Percentiles rank a stretch among this genome's conserved stretches.
These are phyloP conservation scores for Ptychadena robeensis DNA, from an alignment of 2,797 vertebrate genomes.

Conservation along the genomic window DNA sequence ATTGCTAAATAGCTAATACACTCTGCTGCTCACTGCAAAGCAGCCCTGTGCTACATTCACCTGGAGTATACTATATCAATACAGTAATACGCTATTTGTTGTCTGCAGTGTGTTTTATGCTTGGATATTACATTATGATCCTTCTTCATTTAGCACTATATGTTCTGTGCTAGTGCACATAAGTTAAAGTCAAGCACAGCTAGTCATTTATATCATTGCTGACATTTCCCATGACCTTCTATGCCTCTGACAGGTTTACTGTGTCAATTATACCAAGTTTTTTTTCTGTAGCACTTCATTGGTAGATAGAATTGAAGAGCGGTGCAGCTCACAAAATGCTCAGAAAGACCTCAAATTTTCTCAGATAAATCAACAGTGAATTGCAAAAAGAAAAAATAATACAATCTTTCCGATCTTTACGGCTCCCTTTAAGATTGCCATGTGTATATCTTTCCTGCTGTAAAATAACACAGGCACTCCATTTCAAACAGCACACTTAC, in stretches of 20 bases:
- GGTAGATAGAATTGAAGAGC: slow-evolving; percentile 50
- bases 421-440: slow-evolving; percentile 36
- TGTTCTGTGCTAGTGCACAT: slow-evolving; percentile 33
- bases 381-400: slow-evolving; percentile 52
- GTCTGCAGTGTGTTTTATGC: slow-evolving; percentile 31
- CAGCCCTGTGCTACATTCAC: not conserved
- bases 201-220: slow-evolving; percentile 56
- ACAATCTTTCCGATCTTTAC: slow-evolving; percentile 53
- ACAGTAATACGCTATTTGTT: not conserved
- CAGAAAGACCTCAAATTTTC: slow-evolving; percentile 50
- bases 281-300: slow-evolving; percentile 51
- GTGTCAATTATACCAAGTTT: slow-evolving; percentile 60
- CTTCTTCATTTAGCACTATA: slow-evolving; percentile 35
- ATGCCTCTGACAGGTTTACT: slow-evolving; percentile 61
- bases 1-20: not conserved
- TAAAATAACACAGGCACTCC: slow-evolving; percentile 39
- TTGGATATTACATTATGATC: slow-evolving; percentile 46
- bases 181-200: slow-evolving; percentile 52
- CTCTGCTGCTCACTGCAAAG: not conserved
- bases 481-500: slow-evolving; percentile 36
- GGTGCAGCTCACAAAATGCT: slow-evolving; percentile 33
- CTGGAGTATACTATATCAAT: slow-evolving; percentile 8
- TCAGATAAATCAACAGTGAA: slow-evolving; percentile 49
- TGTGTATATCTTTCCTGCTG: slow-evolving; percentile 37
- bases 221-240: slow-evolving; percentile 58